These are phyloP conservation scores for Chouioia cunea DNA, from an alignment of 2,888 invertebrate genomes.

Conservation along the genomic window DNA sequence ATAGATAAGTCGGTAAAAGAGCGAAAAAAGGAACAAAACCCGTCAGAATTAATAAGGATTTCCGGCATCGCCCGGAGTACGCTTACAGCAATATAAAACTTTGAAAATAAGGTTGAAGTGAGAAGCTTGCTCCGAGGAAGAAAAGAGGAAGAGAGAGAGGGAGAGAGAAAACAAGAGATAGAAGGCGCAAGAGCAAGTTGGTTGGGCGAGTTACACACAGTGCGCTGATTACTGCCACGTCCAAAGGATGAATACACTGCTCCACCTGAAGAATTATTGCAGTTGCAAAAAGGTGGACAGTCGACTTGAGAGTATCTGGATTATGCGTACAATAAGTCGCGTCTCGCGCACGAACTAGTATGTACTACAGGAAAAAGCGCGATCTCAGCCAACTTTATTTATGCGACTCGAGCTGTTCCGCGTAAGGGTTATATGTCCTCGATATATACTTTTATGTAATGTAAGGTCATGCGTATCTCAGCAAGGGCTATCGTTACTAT, in stretches of 20 bases:
- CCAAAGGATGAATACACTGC: slow-evolving; percentile 14
- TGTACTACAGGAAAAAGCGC: too few species aligned
- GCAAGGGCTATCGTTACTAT: too few species aligned
- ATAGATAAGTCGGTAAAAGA: too few species aligned
- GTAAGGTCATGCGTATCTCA: too few species aligned
- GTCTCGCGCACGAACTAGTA: too few species aligned
- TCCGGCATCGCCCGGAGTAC: too few species aligned
- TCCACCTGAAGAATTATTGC: slow-evolving; percentile 25
- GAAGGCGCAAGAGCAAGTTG: neutral
- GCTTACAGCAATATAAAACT: too few species aligned
- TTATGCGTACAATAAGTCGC: slow-evolving; percentile 7
- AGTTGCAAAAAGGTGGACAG: slow-evolving; percentile 47
- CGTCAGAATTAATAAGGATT: too few species aligned
- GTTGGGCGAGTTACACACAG: neutral
- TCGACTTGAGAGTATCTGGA: slow-evolving; percentile 6
- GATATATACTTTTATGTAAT: too few species aligned
- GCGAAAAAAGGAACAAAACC: too few species aligned
- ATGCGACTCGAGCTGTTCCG: slow-evolving; percentile 38
- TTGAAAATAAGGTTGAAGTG: too few species aligned
- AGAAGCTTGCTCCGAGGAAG: slow-evolving; percentile 1
- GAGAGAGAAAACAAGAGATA: slow-evolving; percentile 12
- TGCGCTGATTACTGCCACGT: slow-evolving; percentile 49
- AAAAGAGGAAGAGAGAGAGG: neutral
- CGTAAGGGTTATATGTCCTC: too few species aligned
- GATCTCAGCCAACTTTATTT: slow-evolving; percentile 43